These are phyloP conservation scores for Slavum lentiscoides DNA, from an alignment of 2,888 invertebrate species.

Conservation along the genomic window DNA sequence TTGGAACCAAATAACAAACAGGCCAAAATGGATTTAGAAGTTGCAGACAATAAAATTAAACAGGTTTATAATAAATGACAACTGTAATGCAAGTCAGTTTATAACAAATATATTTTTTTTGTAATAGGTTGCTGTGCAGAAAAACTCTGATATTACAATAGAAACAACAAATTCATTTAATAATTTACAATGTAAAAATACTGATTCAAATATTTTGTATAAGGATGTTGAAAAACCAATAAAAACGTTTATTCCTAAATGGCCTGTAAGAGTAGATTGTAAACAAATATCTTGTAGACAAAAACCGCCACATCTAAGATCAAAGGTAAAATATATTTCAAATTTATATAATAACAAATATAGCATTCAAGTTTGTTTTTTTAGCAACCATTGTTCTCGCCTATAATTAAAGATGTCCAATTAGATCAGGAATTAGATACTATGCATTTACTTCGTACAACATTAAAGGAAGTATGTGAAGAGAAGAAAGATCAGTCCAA, in stretches of 20 bases:
- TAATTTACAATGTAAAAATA: neutral
- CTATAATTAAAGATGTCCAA: slow-evolving; percentile 59
- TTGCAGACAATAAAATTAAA: slow-evolving; percentile 18
- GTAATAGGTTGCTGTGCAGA: neutral
- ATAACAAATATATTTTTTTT: neutral
- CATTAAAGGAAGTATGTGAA: slow-evolving; percentile 54
- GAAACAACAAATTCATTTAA: neutral
- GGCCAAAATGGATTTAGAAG: slow-evolving; percentile 66
- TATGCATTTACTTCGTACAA: slow-evolving; percentile 34
- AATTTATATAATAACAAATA: neutral
- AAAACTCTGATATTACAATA: neutral
- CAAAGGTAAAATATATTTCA: slow-evolving; percentile 62
- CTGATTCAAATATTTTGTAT: slow-evolving; percentile 7
- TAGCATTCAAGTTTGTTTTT: slow-evolving; percentile 50
- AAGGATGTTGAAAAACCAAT: slow-evolving; percentile 19
- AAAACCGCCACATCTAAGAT: slow-evolving; percentile 69
- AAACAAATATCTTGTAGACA: slow-evolving; percentile 62
- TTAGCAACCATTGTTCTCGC: slow-evolving; percentile 65
- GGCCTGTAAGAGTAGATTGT: slow-evolving; percentile 30
- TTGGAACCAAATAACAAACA: slow-evolving; percentile 80
- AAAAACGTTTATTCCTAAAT: slow-evolving; percentile 7
- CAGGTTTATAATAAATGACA: neutral
- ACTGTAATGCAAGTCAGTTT: neutral
- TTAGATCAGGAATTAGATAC: slow-evolving; percentile 17
- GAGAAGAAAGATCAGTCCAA: neutral